Conservation (phyloP, 2,888 invertebrate genomes). For the Lumbricus terrestris region DNA sequence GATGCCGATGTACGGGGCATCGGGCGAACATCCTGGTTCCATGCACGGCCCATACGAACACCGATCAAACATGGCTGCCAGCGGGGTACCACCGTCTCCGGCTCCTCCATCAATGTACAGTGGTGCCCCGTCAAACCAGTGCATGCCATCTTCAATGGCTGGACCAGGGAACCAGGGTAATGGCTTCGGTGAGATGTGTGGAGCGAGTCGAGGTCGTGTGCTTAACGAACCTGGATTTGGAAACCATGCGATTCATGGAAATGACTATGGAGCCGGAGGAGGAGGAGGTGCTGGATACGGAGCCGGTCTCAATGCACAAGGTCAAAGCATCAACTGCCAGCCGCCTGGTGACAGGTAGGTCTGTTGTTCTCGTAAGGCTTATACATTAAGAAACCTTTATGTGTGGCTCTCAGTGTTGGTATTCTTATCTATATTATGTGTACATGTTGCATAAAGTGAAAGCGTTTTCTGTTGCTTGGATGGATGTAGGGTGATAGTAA, state of each 20-base stretch:
- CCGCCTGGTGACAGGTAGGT: conserved; percentile 10
- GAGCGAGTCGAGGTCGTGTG: neutral
- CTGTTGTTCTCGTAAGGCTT: neutral
- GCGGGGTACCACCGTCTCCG: neutral
- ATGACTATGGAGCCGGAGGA: conserved; percentile 9
- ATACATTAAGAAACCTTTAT: neutral
- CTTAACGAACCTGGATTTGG: conserved; percentile 7
- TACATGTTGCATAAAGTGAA: too few relatives aligned
- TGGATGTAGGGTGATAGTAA: too few relatives aligned
- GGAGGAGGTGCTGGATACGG: neutral
- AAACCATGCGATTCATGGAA: neutral
- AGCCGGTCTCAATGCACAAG: neutral
- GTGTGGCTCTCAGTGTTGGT: too few relatives aligned
- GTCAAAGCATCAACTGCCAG: neutral
- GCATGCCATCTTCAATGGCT: conserved; percentile 6
- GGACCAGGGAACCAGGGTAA: conserved; percentile 10
- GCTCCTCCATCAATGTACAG: conserved; percentile 5
- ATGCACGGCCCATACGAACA: neutral
- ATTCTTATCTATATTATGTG: too few relatives aligned
- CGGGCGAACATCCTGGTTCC: neutral
- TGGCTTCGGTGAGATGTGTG: conserved; percentile 9
- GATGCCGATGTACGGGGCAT: conserved; percentile 8
- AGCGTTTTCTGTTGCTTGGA: too few relatives aligned
- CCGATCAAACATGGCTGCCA: neutral
- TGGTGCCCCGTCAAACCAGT: conserved; percentile 8